Conservation (phyloP, 2,888 invertebrate genomes). For the Polymixis lichenea region DNA sequence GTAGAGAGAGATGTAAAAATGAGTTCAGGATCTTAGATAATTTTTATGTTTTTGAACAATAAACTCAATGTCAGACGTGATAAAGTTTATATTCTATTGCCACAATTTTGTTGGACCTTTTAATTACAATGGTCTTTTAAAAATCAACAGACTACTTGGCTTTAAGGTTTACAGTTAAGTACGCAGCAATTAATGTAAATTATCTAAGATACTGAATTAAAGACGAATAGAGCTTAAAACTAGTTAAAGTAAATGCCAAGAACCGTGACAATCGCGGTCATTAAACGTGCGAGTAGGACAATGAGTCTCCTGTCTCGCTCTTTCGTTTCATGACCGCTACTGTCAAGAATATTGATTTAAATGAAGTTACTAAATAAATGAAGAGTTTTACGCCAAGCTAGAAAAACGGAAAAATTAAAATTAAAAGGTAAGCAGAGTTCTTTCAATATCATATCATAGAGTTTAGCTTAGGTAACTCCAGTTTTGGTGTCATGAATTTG, state of each 20-base stretch:
- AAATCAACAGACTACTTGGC: not conserved
- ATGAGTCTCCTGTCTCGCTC: not conserved
- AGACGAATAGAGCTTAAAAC: not conserved
- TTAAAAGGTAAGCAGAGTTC: not conserved
- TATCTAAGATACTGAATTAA: not conserved
- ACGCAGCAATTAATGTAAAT: not conserved
- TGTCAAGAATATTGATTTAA: not conserved
- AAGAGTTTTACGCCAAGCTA: not conserved
- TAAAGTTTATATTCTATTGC: not conserved
- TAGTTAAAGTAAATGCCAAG: not conserved
- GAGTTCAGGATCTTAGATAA: slow-evolving; percentile 3
- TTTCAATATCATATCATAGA: not conserved
- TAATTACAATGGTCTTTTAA: not conserved
- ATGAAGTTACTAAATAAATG: not conserved
- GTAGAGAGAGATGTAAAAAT: slow-evolving; percentile 9
- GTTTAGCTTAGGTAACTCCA: not conserved
- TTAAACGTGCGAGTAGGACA: not conserved
- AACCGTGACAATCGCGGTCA: not conserved
- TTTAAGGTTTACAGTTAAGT: too few species aligned
- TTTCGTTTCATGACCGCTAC: not conserved
- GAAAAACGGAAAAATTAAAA: not conserved
- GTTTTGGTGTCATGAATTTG: too few species aligned
- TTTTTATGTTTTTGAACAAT: not conserved
- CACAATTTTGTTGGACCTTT: not conserved
- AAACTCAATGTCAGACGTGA: not conserved